Evolutionary conservation across 1,140 invertebrate species (phyloP), one percentile per base, ranked within the genome.

Genomic region (Pissodes strobi): DNA sequence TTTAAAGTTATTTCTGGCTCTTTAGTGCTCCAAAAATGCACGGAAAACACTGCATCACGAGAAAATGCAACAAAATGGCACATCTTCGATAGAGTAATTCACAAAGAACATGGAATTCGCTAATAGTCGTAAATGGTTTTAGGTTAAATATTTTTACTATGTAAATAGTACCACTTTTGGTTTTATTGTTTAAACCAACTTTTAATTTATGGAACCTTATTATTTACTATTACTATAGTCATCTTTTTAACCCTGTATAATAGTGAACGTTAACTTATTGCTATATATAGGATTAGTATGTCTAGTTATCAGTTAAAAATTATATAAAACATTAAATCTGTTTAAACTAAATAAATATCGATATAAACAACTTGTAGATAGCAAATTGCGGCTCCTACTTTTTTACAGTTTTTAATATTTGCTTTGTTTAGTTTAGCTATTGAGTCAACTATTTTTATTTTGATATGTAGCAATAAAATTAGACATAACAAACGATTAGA

Each of bases 221-320:
- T 49, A 25, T 49, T 49, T 25, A 49, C 25, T 49, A 15, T 27
- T 9, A 49, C 10, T 2, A 30, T 30, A 49, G 25, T 45, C 41
- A 49, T 23, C 25, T 25, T 23, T 49, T 49, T 25, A 49, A 49
- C 22, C 46, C n/a, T 49, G 46, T 49, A 49, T n/a, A 13, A 41
- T 49, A 49, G 25, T 49, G 21, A 49, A 4, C 46, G 46, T 49
- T 49, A 49, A 49, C 46, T 49, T 49, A 49, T 49, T 27, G 22
- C 46, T 49, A 30, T 25, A 49, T 41, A 48, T 48, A 41, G 39
- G n/a, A 43, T 15, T 15, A 43, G 12, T 45, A 45, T 45, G 3
- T 10, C 41, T 45, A 45, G 41, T 45, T 45, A 45, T 45, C 19
- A 5, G 19, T 19, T 45, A 8, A 45, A 45, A 45, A 45, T 45